Evolutionary conservation across 64 coral and sea anemone genomes (phyloP).

Genomic region (Pocillopora damicornis): DNA sequence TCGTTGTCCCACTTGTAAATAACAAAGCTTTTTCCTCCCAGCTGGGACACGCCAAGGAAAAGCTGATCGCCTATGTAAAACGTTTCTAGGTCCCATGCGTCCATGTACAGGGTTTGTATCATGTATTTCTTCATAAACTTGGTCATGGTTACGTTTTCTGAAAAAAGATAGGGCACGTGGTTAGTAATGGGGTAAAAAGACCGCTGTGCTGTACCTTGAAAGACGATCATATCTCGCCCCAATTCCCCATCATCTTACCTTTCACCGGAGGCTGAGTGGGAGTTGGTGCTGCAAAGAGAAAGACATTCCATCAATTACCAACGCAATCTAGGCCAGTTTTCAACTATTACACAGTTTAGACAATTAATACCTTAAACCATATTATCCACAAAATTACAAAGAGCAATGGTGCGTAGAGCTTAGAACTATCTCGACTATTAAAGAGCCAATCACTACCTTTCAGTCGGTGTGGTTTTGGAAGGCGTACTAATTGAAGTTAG

Average conservation of each 20-base stretch:
- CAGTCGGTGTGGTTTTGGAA: background rate
- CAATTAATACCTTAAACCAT: no score
- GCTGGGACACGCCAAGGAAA: constrained; percentile 85
- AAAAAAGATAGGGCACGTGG: background rate
- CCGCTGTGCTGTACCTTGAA: background rate
- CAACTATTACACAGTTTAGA: background rate
- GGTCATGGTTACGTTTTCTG: constrained; percentile 75
- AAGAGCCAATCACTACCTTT: no score
- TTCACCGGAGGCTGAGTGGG: constrained; percentile 37
- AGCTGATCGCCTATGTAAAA: constrained; percentile 67
- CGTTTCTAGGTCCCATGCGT: constrained; percentile 86
- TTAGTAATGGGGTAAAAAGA: background rate
- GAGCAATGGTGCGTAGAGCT: background rate
- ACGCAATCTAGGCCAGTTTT: background rate
- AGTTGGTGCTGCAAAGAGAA: constrained; percentile 31
- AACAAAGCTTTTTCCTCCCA: constrained; percentile 84
- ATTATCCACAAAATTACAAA: no score
- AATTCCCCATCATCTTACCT: constrained; percentile 15
- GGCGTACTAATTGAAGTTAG: background rate
- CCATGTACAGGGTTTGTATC: constrained; percentile 92
- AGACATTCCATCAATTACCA: background rate
- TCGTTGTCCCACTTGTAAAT: constrained; percentile 89
- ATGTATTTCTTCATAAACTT: constrained; percentile 93
- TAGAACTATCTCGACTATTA: background rate
- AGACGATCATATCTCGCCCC: background rate